Evolutionary conservation across 1,140 invertebrate genomes (phyloP).

Genomic region (Anadara kagoshimensis): DNA sequence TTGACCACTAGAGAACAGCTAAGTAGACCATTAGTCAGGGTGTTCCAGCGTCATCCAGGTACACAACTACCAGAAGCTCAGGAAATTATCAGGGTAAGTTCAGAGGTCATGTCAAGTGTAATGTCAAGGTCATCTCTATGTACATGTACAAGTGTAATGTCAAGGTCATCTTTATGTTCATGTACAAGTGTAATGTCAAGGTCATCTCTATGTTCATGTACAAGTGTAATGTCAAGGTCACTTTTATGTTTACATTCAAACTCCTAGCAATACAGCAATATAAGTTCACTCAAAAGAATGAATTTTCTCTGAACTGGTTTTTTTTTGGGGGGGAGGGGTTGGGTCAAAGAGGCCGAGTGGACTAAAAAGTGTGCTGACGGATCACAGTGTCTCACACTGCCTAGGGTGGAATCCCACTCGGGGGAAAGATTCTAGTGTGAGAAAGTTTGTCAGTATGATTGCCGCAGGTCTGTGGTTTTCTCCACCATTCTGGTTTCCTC

Average conservation of each 20-base stretch:
- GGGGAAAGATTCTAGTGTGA: no score
- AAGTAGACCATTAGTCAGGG: slow-evolving; percentile 68
- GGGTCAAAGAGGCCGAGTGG: no score
- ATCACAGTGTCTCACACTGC: no score
- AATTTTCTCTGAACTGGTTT: no score
- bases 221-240: not conserved
- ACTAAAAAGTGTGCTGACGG: no score
- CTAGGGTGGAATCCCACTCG: no score
- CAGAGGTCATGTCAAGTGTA: not conserved
- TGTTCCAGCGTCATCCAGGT: slow-evolving; percentile 73
- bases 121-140: not conserved
- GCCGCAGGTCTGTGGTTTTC: no score
- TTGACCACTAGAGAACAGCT: slow-evolving; percentile 67
- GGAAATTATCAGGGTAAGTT: slow-evolving; percentile 67
- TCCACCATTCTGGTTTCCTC: no score
- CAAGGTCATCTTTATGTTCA: not conserved
- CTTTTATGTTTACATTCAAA: not conserved
- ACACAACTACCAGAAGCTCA: slow-evolving; percentile 72
- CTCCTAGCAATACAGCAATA: not conserved
- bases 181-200: not conserved
- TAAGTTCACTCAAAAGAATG: not conserved
- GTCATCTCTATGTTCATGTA: not conserved
- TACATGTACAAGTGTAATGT: not conserved
- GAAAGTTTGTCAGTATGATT: no score
- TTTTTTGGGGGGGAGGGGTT: no score